Conservation (phyloP, 2,888 invertebrate species). For the Meloe dianella region DNA sequence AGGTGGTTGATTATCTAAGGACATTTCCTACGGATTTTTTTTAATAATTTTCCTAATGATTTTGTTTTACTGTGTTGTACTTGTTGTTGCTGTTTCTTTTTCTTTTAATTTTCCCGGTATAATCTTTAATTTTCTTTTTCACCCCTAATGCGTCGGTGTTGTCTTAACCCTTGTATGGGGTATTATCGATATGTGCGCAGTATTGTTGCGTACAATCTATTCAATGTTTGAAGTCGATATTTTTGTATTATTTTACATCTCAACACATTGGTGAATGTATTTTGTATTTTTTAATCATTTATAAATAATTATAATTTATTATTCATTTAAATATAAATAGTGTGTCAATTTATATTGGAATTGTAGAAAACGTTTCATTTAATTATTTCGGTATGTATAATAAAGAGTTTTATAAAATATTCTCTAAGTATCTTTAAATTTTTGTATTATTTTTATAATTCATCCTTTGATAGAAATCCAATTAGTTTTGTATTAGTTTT, state of each 20-base stretch:
- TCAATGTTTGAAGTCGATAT: constrained; percentile 56
- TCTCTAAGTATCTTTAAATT: background rate
- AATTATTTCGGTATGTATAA: constrained; percentile 44
- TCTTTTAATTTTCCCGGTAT: constrained; percentile 13
- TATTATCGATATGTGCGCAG: constrained; percentile 58
- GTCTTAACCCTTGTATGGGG: constrained; percentile 41
- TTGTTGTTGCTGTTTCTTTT: constrained; percentile 8
- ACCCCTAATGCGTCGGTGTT: constrained; percentile 41
- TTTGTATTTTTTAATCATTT: constrained; percentile 40
- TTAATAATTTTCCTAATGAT: background rate
- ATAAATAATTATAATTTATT: constrained; percentile 22
- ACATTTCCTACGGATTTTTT: background rate
- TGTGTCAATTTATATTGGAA: constrained; percentile 41
- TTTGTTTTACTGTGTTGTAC: no score
- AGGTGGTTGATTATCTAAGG: constrained; percentile 26
- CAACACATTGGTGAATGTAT: constrained; percentile 42
- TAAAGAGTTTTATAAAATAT: background rate
- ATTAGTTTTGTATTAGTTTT: background rate
- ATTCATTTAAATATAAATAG: constrained; percentile 14
- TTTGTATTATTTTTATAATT: background rate
- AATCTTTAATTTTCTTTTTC: constrained; percentile 24
- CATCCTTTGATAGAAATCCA: background rate
- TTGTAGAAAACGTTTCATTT: constrained; percentile 21
- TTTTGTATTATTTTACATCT: constrained; percentile 44
- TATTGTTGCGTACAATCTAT: constrained; percentile 53